Conservation (phyloP, 2,888 invertebrate genomes). For the Acheta domesticus region DNA sequence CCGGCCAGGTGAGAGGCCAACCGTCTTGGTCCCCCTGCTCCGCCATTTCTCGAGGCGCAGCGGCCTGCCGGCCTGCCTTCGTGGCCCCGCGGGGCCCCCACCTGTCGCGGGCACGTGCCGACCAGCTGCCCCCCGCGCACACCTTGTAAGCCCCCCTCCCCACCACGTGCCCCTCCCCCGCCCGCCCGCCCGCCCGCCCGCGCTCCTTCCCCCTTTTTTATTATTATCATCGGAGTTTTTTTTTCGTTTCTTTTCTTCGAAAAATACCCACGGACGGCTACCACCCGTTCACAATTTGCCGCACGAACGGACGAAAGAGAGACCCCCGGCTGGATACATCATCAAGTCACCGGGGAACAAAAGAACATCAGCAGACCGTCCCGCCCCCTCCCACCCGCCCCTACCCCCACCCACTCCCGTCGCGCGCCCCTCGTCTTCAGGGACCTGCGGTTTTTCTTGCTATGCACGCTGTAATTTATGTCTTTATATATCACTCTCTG, state of each 20-base stretch:
- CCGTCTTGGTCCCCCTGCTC: slow-evolving; percentile 4
- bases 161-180: neutral
- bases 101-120: slow-evolving; percentile 39
- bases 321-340: neutral
- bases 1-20: slow-evolving; percentile 39
- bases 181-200: neutral
- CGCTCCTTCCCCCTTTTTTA: neutral
- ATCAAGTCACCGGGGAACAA: slow-evolving; percentile 9
- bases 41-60: slow-evolving; percentile 37
- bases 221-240: neutral
- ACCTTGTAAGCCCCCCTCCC: slow-evolving; percentile 35
- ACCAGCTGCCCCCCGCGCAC: slow-evolving; percentile 39
- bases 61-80: slow-evolving; percentile 40
- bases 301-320: neutral
- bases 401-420: neutral
- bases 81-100: slow-evolving; percentile 35
- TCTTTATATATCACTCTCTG: slow-evolving; percentile 1
- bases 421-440: neutral
- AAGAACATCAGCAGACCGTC: neutral
- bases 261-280: neutral
- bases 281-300: slow-evolving; percentile 18
- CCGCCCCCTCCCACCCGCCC: neutral
- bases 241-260: neutral
- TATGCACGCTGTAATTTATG: slow-evolving; percentile 7
- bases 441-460: neutral